A percentile compares a stretch with the other conserved stretches of the same genome.
Evolutionary conservation across 2,888 invertebrate genomes (phyloP).

Genomic region (Molorchus minor): DNA sequence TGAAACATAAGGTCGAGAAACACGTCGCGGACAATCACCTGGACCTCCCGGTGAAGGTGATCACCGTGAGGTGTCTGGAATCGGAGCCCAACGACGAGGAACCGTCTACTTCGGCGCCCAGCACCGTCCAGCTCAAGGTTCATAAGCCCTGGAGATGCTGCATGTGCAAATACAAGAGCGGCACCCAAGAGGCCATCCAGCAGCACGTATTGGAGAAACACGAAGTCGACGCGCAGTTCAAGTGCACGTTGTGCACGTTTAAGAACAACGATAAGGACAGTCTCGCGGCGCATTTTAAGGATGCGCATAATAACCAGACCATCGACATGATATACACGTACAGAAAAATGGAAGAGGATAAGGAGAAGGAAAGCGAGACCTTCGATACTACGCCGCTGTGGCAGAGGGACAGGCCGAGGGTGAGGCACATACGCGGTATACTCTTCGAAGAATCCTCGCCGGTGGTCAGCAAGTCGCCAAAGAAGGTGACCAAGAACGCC

Average conservation of each 20-base stretch:
- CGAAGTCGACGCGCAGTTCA: conserved; percentile 73
- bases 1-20: conserved; percentile 70
- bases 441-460: conserved; percentile 65
- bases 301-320: conserved; percentile 66
- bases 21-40: conserved; percentile 73
- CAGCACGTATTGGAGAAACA: conserved; percentile 71
- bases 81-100: conserved; percentile 52
- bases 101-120: conserved; percentile 47
- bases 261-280: conserved; percentile 66
- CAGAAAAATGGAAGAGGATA: conserved; percentile 61
- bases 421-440: conserved; percentile 64
- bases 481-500: conserved; percentile 34
- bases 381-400: conserved; percentile 71
- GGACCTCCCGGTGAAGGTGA: conserved; percentile 63
- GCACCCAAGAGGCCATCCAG: conserved; percentile 69
- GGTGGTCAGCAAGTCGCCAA: conserved; percentile 42
- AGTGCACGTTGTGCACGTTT: conserved; percentile 75
- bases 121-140: too few relatives aligned
- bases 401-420: conserved; percentile 66
- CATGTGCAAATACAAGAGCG: conserved; percentile 70
- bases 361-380: conserved; percentile 51
- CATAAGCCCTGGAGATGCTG: conserved; percentile 77
- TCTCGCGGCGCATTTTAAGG: conserved; percentile 69
- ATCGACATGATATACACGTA: conserved; percentile 66
- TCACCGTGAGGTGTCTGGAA: conserved; percentile 60